A percentile compares a stretch with the other conserved stretches of the same genome.
phyloP scores from a whole-genome alignment of 2,797 vertebrate species.

The Platalea minor region DNA sequence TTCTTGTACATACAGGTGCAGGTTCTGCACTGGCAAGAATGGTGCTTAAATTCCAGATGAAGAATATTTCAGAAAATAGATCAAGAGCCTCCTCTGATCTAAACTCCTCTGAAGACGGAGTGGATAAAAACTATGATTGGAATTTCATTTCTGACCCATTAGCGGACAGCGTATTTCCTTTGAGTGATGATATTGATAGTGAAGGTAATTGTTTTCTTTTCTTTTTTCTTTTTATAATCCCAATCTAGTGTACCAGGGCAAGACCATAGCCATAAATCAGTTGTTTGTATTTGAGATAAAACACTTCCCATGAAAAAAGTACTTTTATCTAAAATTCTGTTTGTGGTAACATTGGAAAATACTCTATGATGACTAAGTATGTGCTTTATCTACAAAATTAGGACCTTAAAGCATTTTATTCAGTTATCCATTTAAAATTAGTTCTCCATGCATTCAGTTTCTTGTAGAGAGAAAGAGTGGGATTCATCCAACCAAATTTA shows the following conservation, averaged over 20 bases:
- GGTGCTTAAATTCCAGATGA: conserved; percentile 82
- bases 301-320: background rate
- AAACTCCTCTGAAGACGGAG: conserved; percentile 77
- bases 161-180: conserved; percentile 78
- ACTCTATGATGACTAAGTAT: background rate
- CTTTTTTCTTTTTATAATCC: background rate
- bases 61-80: conserved; percentile 62
- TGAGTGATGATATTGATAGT: conserved; percentile 86
- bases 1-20: conserved; percentile 73
- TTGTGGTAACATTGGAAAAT: background rate
- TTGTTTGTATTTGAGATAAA: background rate
- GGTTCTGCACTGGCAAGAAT: conserved; percentile 82
- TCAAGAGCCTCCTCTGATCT: conserved; percentile 64
- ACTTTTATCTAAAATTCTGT: background rate
- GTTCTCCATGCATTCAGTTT: background rate
- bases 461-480: background rate
- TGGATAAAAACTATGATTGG: conserved; percentile 85
- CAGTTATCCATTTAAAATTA: background rate
- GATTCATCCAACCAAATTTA: background rate
- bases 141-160: conserved; percentile 77
- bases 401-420: background rate
- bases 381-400: background rate
- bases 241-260: background rate
- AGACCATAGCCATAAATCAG: background rate
- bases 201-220: conserved; percentile 77